Evolutionary conservation across 2,113 vertebrate genomes (phyloP).

Genomic region (Mobula hypostoma): DNA sequence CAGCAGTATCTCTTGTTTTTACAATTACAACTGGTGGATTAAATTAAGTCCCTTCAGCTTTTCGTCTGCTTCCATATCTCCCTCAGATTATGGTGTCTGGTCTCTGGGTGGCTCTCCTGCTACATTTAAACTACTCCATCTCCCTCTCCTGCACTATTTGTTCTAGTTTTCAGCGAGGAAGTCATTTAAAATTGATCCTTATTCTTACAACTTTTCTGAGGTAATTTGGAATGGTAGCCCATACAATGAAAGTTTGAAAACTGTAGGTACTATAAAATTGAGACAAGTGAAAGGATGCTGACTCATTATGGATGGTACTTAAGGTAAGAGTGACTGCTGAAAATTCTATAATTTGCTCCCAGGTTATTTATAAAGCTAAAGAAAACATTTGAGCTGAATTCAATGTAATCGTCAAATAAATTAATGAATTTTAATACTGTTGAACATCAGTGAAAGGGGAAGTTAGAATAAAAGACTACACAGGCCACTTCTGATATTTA

Average conservation of each 20-base stretch:
- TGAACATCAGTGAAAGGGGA: background rate
- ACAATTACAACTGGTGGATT: background rate
- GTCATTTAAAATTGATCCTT: background rate
- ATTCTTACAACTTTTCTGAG: background rate
- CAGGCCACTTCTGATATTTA: background rate
- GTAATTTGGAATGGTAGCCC: background rate
- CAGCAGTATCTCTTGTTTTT: no score
- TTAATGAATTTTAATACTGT: background rate
- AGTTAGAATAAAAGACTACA: background rate
- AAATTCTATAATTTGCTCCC: background rate
- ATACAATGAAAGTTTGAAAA: no score
- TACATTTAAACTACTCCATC: background rate
- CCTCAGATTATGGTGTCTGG: background rate
- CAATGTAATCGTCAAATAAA: background rate
- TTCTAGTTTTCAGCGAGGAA: background rate
- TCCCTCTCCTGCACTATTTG: background rate
- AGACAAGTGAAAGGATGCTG: background rate
- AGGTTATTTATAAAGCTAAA: background rate
- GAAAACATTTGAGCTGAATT: background rate
- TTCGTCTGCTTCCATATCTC: background rate
- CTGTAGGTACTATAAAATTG: background rate
- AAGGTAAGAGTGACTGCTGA: background rate
- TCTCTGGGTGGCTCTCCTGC: background rate
- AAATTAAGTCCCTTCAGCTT: background rate
- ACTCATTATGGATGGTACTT: background rate